Percentiles rank a stretch among this genome's conserved stretches.
Conservation (phyloP, 2,888 invertebrate genomes). For the Ecliptopera silaceata region DNA sequence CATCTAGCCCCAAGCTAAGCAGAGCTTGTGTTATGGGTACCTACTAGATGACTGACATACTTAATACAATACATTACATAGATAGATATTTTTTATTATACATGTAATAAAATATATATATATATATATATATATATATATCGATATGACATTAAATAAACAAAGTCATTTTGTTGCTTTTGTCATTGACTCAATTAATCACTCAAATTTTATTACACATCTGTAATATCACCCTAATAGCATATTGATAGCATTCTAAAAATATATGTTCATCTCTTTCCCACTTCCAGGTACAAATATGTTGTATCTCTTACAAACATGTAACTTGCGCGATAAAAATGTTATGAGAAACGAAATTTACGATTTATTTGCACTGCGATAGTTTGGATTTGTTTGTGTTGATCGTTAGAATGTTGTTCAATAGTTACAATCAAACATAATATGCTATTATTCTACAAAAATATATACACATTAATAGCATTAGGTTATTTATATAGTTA, state of each 20-base stretch:
- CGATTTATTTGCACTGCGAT: conserved; percentile 70
- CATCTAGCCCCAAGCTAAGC: too few relatives aligned
- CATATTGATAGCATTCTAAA: conserved; percentile 25
- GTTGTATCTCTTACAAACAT: conserved; percentile 30
- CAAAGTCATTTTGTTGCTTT: not conserved
- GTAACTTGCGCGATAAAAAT: conserved; percentile 58
- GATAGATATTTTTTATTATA: too few relatives aligned
- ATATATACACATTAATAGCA: too few relatives aligned
- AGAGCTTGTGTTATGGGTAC: too few relatives aligned
- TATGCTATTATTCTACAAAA: not conserved
- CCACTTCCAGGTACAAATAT: conserved; percentile 15
- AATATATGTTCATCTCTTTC: conserved; percentile 28
- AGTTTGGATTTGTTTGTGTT: conserved; percentile 51
- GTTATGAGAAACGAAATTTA: conserved; percentile 71
- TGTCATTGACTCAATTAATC: conserved; percentile 12
- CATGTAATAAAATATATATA: too few relatives aligned
- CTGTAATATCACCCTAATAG: conserved; percentile 25
- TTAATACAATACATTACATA: too few relatives aligned
- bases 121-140: too few relatives aligned
- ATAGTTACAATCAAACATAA: conserved; percentile 5
- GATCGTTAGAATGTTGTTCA: conserved; percentile 26
- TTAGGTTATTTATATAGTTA: too few relatives aligned
- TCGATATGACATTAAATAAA: not conserved
- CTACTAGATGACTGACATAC: too few relatives aligned
- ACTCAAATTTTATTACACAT: conserved; percentile 22